These are phyloP conservation scores for Egretta garzetta DNA, from an alignment of 2,113 vertebrate genomes.

Conservation along the genomic window DNA sequence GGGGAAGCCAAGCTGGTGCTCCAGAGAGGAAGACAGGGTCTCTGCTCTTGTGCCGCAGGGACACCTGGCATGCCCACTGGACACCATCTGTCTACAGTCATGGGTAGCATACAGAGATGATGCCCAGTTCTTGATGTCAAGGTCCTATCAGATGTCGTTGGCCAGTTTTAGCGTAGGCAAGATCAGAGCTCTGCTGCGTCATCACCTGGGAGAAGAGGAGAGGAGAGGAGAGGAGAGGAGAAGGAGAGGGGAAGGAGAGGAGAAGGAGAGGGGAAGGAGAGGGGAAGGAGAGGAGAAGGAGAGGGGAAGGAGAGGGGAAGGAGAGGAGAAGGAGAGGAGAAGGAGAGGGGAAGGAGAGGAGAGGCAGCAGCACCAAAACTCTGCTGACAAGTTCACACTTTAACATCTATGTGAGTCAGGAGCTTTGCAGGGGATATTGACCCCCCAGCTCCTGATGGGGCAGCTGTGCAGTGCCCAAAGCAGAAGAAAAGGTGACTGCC, in stretches of 20 bases:
- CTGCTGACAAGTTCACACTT: accelerated
- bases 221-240: background rate
- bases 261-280: background rate
- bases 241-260: too few species aligned
- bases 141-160: background rate
- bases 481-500: background rate
- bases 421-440: background rate
- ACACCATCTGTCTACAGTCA: background rate
- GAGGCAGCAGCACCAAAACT: background rate
- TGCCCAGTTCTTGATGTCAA: background rate
- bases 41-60: background rate
- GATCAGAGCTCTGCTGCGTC: background rate
- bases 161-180: background rate
- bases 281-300: background rate
- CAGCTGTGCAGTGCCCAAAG: background rate
- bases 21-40: background rate
- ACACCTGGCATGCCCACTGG: background rate
- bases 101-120: too few species aligned
- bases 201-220: background rate
- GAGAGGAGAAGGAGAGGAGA: background rate
- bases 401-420: background rate
- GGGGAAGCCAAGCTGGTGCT: background rate
- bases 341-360: background rate
- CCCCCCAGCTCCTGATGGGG: background rate
- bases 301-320: background rate